phyloP scores from a whole-genome alignment of 2,113 vertebrate genomes.

The Neomonachus schauinslandi region DNA sequence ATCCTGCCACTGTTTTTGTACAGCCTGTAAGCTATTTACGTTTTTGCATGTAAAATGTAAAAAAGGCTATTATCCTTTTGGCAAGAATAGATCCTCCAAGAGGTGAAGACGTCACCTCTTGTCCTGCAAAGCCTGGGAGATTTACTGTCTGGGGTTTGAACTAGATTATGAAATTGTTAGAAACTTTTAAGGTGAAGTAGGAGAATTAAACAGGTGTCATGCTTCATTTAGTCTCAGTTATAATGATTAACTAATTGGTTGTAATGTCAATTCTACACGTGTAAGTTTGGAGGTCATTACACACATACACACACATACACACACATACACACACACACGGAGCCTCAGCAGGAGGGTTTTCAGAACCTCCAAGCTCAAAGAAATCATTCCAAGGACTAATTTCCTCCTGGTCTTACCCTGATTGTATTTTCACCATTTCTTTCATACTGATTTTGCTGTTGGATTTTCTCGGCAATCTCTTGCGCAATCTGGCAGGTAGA shows the following conservation, averaged over 20 bases:
- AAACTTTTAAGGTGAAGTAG: neutral
- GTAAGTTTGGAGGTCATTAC: neutral
- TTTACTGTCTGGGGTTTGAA: neutral
- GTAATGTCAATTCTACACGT: neutral
- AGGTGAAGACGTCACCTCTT: neutral
- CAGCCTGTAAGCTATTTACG: neutral
- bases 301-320: neutral
- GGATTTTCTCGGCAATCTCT: constrained; percentile 95
- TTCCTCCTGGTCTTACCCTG: constrained; percentile 86
- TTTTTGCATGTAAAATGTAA: neutral
- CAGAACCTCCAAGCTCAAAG: neutral
- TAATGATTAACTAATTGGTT: neutral
- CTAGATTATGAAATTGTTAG: neutral
- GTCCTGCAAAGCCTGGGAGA: neutral
- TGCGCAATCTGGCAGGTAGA: constrained; percentile 93
- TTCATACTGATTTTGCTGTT: constrained; percentile 92
- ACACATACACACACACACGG: neutral
- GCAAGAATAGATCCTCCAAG: neutral
- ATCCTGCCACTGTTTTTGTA: neutral
- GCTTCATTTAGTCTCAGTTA: neutral
- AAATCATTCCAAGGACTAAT: fast-evolving
- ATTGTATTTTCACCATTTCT: constrained; percentile 93
- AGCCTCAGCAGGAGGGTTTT: neutral
- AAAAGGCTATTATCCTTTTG: neutral
- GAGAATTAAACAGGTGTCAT: neutral